Base-by-base conservation (phyloP, 2,113 vertebrate species). In the Corvus moneduloides region DNA sequence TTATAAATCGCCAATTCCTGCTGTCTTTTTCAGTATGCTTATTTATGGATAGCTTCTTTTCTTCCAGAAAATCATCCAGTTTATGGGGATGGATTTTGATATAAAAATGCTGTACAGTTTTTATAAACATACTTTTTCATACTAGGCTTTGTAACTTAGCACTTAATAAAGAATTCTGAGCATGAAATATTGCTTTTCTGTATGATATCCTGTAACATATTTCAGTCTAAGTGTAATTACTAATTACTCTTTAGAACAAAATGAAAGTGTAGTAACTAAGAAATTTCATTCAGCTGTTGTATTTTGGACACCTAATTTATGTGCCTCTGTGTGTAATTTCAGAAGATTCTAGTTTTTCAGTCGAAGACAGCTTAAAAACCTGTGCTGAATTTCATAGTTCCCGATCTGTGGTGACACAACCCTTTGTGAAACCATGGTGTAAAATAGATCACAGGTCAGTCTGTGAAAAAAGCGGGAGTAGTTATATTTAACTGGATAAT, bases 1-100 rank as follows among this genome's bases (percentile, higher is more conserved):
- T 87, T 73, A 84, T 58, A 96, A 94, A 96, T 85, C 71, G 73
- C 52, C 86, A 66, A 39, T 76, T 93, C 66, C 69, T 73, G 21
- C 66, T 87, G 83, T 75, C 83, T 94, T 86, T 92, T 72, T 78
- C 35, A 41, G 32, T 51, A 71, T 15, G 32, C 32, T 41, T 95
- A 67, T 61, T 49, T 78, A 71, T 68, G 80, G 68, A 75, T 89
- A 82, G 82, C 56, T 84, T 90, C 2, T 86, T 84, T 94, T 93
- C 67, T 81, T 75, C 73, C 61, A 89, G 41, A 68, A 20, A 91
- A 39, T 62, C 0, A 1, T 74, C 61, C 75, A 37, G 35, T 86
- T 90, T 88, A 80, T 71, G 15, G 16, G 33, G 26, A 67, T 6
- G 4, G 71, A 87, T 88, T 94, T 71, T 93, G 61, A 80, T 63